Evolutionary conservation across 1,140 invertebrate genomes (phyloP).

Genomic region (Plodia interpunctella): DNA sequence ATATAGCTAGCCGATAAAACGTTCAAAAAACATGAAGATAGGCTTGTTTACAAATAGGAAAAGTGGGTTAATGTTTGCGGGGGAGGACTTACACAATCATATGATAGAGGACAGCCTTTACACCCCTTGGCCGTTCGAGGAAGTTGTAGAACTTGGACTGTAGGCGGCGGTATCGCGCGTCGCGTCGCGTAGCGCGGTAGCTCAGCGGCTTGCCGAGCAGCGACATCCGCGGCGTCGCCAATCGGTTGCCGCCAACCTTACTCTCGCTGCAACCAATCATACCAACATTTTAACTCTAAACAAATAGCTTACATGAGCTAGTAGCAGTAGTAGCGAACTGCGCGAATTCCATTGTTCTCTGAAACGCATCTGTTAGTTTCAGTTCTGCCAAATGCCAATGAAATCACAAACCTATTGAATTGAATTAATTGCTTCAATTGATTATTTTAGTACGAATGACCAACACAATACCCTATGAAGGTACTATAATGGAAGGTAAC

Average conservation of each 20-base stretch:
- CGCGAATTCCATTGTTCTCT: too few relatives aligned
- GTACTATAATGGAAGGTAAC: too few relatives aligned
- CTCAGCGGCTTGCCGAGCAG: constrained; percentile 93
- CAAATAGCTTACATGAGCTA: constrained; percentile 13
- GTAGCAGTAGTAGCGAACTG: too few relatives aligned
- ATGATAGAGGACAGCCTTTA: constrained; percentile 92
- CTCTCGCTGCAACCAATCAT: constrained; percentile 66
- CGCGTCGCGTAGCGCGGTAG: constrained; percentile 90
- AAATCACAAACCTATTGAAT: too few relatives aligned
- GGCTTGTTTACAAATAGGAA: constrained; percentile 8
- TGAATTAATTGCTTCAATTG: too few relatives aligned
- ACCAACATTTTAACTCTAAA: constrained; percentile 8
- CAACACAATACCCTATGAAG: too few relatives aligned
- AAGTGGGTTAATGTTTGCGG: constrained; percentile 11
- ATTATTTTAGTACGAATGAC: too few relatives aligned
- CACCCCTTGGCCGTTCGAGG: constrained; percentile 92
- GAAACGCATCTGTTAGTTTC: too few relatives aligned
- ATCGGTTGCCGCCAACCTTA: constrained; percentile 78
- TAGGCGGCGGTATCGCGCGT: constrained; percentile 91
- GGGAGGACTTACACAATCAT: constrained; percentile 92
- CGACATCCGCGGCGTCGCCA: constrained; percentile 89
- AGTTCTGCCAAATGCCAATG: too few relatives aligned
- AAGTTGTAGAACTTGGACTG: constrained; percentile 96
- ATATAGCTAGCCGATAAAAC: background rate
- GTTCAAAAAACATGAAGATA: constrained; percentile 6